Evolutionary conservation across 2,888 invertebrate genomes (phyloP).

Genomic region (Spialia ferax): DNA sequence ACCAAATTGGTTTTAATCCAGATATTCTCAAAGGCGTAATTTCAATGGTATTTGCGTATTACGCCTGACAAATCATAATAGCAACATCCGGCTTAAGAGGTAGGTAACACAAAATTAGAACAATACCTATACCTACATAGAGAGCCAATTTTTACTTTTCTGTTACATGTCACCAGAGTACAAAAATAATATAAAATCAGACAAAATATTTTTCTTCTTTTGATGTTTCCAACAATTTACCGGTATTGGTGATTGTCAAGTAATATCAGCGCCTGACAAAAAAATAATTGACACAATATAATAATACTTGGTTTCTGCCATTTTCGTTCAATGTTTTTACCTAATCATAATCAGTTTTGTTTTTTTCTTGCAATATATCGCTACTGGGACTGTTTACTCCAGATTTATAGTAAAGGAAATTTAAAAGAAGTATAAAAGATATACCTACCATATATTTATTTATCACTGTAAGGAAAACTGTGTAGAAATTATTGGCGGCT

Average conservation of each 20-base stretch:
- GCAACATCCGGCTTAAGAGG: neutral
- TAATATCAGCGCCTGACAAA: neutral
- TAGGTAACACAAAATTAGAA: too few relatives aligned
- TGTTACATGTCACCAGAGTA: neutral
- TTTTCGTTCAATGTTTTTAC: too few relatives aligned
- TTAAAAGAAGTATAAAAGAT: neutral
- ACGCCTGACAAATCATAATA: constrained; percentile 8
- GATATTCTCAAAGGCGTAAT: too few relatives aligned
- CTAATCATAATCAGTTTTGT: too few relatives aligned
- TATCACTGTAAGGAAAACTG: constrained; percentile 5
- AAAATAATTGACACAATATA: neutral
- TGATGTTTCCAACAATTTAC: neutral
- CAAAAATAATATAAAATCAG: neutral
- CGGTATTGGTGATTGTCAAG: neutral
- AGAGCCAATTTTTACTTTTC: too few relatives aligned
- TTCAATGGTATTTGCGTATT: neutral
- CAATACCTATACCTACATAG: too few relatives aligned
- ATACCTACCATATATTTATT: neutral
- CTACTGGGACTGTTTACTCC: too few relatives aligned
- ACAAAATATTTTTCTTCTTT: neutral
- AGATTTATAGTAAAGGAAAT: too few relatives aligned
- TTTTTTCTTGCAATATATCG: too few relatives aligned
- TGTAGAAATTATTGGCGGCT: constrained; percentile 39
- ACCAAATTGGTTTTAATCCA: too few relatives aligned
- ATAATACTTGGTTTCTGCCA: too few relatives aligned